Evolutionary conservation across 2,113 vertebrate species (phyloP).

Genomic region (Hypocryptadius cinnamomeus): DNA sequence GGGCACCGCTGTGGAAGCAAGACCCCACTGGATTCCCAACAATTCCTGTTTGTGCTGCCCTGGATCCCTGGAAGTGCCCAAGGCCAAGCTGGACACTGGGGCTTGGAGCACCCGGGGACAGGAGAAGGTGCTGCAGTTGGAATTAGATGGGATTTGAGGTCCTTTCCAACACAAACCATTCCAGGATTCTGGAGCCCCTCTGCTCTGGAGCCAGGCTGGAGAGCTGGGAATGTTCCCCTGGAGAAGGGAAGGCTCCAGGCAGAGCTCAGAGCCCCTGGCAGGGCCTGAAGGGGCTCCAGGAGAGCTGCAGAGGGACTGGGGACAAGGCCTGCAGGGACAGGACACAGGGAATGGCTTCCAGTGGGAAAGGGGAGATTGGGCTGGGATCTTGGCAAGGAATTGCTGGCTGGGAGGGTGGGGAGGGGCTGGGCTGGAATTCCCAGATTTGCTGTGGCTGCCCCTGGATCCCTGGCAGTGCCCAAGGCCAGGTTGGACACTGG

Average conservation of each 20-base stretch:
- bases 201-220: not conserved
- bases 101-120: not conserved
- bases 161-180: not conserved
- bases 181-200: not conserved
- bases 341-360: not conserved
- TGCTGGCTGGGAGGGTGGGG: not conserved
- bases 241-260: not conserved
- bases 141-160: not conserved
- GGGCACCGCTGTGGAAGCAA: not conserved
- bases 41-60: not conserved
- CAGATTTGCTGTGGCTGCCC: not conserved
- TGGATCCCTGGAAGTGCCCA: not conserved
- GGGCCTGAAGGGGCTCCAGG: not conserved
- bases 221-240: not conserved
- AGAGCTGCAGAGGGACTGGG: not conserved
- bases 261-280: fast-evolving
- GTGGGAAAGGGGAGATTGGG: not conserved
- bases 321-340: not conserved
- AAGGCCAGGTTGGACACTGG: fast-evolving
- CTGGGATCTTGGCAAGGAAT: not conserved
- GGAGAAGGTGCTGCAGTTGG: not conserved
- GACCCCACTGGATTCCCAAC: not conserved
- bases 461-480: not conserved
- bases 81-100: not conserved
- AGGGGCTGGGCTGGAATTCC: not conserved